Base-by-base conservation (phyloP, 2,888 invertebrate genomes). In the Theretra japonica region DNA sequence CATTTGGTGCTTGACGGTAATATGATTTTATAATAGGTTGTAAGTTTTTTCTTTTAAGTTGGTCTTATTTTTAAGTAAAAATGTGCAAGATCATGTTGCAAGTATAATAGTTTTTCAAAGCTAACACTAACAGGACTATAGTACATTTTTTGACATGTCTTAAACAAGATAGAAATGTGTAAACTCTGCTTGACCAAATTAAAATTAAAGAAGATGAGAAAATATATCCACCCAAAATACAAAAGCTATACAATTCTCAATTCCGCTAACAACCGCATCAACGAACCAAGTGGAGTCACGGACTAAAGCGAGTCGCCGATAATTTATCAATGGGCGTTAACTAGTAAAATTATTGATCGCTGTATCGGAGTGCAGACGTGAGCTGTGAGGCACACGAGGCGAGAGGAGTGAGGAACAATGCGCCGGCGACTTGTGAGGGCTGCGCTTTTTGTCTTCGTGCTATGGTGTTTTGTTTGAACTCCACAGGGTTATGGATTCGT, bases 381-480 rank as follows among this genome's bases (percentile, higher is more conserved):
- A 28, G 28, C 28, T 28, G 28, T 28, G 82, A 82, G 82, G 41
- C 41, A 41, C 15, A 41, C 41, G 60, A 65, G 56, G 48, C 56
- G 41, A 41, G 62, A 30, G 53, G 21, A 48, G 50, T 50, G 23
- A 50, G 33, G 59, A 68, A 88, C 88, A 88, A 88, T 87, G 83
- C 82, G 77, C 73, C 71, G 75, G 75, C 88, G 84, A 82, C 88
- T 86, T 89, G 89, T 88, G 88, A 82, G 87, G 88, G 81, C 88
- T 74, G 78, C 70, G 82, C 84, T 85, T 90, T 91, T 91, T 91
- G 88, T 89, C 84, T 91, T 88, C 82, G 78, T 79, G 65, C 65
- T 15, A 48, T 76, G 72, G 79, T 80, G 80, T 83, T 86, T 86
- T 85, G 80, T 83, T 83, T 82, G 72, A 75, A 83, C 84, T 83